phyloP scores from a whole-genome alignment of 2,888 invertebrate genomes.

The Oscheius sp. region DNA sequence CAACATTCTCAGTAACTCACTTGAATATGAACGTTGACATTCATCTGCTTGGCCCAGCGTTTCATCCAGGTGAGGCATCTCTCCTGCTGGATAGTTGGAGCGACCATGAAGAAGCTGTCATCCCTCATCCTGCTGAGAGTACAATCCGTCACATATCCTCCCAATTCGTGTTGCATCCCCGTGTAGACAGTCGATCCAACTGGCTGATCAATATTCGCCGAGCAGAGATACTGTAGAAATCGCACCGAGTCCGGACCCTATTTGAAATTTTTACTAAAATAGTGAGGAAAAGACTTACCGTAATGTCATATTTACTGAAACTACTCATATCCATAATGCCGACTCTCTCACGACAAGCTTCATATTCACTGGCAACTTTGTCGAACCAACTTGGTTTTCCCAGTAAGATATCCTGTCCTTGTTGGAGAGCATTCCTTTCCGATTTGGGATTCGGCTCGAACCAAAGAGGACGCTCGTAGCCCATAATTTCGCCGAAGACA shows the following conservation, averaged over 20 bases:
- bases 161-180: slow-evolving; percentile 92
- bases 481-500: slow-evolving; percentile 95
- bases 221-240: slow-evolving; percentile 88
- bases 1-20: slow-evolving; percentile 21
- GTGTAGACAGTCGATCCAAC: slow-evolving; percentile 93
- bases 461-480: slow-evolving; percentile 93
- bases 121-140: slow-evolving; percentile 87
- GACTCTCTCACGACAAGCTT: slow-evolving; percentile 88
- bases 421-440: slow-evolving; percentile 67
- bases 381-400: slow-evolving; percentile 85
- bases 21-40: slow-evolving; percentile 60
- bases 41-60: slow-evolving; percentile 73
- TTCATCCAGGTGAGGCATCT: slow-evolving; percentile 87
- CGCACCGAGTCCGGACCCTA: slow-evolving; percentile 81
- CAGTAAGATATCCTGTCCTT: slow-evolving; percentile 84
- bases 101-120: slow-evolving; percentile 96
- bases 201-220: slow-evolving; percentile 93
- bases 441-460: slow-evolving; percentile 77
- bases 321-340: slow-evolving; percentile 95
- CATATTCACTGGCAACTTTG: slow-evolving; percentile 84
- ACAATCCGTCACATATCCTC: slow-evolving; percentile 98
- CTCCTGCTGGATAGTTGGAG: slow-evolving; percentile 95
- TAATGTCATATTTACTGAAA: slow-evolving; percentile 92
- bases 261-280: slow-evolving; percentile 8
- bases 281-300: slow-evolving; percentile 75